Evolutionary conservation across 2,888 invertebrate genomes (phyloP), one percentile per base, ranked within the genome.

Genomic region (Cyclophora punctaria): DNA sequence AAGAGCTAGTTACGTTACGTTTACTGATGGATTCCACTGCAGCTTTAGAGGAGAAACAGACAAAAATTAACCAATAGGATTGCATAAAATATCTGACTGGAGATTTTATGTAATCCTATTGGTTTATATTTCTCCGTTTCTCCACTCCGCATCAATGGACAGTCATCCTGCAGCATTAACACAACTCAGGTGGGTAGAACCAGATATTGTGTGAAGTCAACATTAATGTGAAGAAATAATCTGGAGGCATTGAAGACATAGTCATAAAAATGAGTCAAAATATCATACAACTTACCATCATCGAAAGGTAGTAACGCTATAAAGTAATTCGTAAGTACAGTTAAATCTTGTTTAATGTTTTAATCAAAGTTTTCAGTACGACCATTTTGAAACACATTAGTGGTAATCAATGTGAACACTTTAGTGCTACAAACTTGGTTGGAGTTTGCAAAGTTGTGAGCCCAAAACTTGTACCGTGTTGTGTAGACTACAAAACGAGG

Each of bases 401-500:
- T 46, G 57, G 58, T 52, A 60, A 62, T 60, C 58, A 58, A 63
- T 58, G 53, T 57, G 48, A 59, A 59, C 52, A 51, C 55, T 59
- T 53, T 56, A 44, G 64, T 67, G 69, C 58, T 59, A 57, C 53
- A 41, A 67, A 70, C 68, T 74, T 69, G 63, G 56, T 58, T 57
- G 48, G 48, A 58, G 60, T 60, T 66, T 59, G 60, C 57, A 59
- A 55, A 69, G 72, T 66, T 72, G 67, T 49, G 53, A 54, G 52
- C 59, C 62, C 58, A 52, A 53, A 51, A 73, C 53, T 57, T 56
- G 51, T 53, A 61, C 60, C 20, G 67, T 67, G 64, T 67, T 74
- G 69, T 66, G 69, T 70, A 74, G 67, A 73, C 74, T 75, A 73
- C 54, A 59, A 57, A 56, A 63, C 59, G 63, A 63, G 70, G 66